Evolutionary conservation across 2,888 invertebrate genomes (phyloP), one percentile per base, ranked within the genome.

Genomic region (Oscheius onirici): DNA sequence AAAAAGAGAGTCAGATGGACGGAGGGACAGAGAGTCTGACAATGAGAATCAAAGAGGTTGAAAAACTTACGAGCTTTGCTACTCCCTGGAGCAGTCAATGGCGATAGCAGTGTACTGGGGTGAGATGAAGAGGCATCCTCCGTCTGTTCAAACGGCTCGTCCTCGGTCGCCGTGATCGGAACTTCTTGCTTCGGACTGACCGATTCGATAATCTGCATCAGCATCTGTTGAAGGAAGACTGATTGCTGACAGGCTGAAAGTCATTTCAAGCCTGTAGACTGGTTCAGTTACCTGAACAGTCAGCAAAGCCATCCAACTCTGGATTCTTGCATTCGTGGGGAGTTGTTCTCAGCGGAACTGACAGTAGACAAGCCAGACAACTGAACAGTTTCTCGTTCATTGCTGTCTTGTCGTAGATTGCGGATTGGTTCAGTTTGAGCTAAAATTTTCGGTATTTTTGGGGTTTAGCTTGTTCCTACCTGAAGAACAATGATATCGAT

Each of bases 401-500:
- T 3, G 73, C 44, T n/a, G 76, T 46, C 49, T 72, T 51, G 34
- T 92, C 92, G 86, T 94, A 93, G 78, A 91, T 91, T 80, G 93
- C 92, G n/a, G 93, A 91, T 83, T 93, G 93, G 88, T 94, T 94
- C 15, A 95, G 90, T 87, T 94, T 93, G 91, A 94, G 92, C 92
- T 92, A 79, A 5, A 76, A 67, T n/a, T n/a, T n/a, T n/a, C n/a
- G n/a, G n/a, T n/a, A n/a, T n/a, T n/a, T n/a, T n/a, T n/a, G 43
- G 10, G 13, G 10, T 43, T 43, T 43, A 13, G 10, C 10, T 13
- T 43, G 43, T 43, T 43, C 75, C 76, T 77, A 93, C 93, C 91
- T 99, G 97, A 90, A 95, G 95, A 15, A 97, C 90, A 58, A 96
- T 90, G 80, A 97, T 93, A 87, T 99, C 97, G 76, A 97, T 90